Conservation (phyloP, 2,113 vertebrate species). For the Platycercus adscitus region DNA sequence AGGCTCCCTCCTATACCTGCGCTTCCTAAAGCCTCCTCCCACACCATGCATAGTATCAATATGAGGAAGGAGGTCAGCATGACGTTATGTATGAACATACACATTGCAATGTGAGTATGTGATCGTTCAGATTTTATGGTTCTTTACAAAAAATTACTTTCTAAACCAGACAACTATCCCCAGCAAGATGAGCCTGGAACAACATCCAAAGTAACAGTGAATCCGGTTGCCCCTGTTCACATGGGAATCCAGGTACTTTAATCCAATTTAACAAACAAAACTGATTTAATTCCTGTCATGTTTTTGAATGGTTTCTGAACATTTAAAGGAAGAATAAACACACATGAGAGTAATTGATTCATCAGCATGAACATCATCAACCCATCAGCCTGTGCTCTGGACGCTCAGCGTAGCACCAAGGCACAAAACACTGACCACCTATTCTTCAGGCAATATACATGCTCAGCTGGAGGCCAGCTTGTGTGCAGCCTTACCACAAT, state of each 20-base stretch:
- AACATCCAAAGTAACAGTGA: background rate
- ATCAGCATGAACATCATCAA: background rate
- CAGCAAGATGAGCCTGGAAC: background rate
- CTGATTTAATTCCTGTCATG: slow-evolving; percentile 12
- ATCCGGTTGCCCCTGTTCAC: background rate
- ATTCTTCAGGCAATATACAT: background rate
- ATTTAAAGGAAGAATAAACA: background rate
- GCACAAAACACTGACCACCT: background rate
- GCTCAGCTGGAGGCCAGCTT: background rate
- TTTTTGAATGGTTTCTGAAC: background rate
- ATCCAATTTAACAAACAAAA: slow-evolving; percentile 32
- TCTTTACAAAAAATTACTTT: background rate
- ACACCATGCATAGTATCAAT: accelerated
- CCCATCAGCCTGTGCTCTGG: background rate
- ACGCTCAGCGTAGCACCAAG: accelerated
- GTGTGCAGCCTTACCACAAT: background rate
- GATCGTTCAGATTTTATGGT: background rate
- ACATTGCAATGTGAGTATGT: background rate
- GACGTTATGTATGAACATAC: background rate
- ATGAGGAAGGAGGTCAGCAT: background rate
- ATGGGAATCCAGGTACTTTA: slow-evolving; percentile 26
- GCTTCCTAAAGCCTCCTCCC: background rate
- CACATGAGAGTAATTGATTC: background rate
- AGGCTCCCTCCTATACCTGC: background rate
- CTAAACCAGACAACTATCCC: background rate